Conservation (phyloP, 2,113 vertebrate species). For the Sinocyclocheilus rhinocerous region DNA sequence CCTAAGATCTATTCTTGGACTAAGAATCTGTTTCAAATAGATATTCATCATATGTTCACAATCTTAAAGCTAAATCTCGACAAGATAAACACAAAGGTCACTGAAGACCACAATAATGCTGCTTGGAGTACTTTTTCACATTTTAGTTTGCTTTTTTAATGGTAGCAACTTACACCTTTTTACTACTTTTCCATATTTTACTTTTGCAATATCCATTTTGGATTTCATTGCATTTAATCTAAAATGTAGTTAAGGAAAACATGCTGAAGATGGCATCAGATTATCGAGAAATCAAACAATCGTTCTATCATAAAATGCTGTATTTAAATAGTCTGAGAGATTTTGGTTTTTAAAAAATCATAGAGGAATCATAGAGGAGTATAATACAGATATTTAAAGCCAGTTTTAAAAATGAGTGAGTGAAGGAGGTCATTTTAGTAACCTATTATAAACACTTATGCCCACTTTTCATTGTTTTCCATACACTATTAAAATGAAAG, state of each 20-base stretch:
- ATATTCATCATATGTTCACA: neutral
- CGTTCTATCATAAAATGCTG: neutral
- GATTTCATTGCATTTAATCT: neutral
- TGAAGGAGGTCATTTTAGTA: neutral
- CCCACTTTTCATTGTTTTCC: neutral
- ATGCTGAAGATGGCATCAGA: neutral
- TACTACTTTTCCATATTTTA: neutral
- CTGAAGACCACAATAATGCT: neutral
- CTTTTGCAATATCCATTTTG: neutral
- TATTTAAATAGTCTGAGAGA: neutral
- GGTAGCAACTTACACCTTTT: neutral
- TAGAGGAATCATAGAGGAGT: neutral
- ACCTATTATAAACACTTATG: neutral
- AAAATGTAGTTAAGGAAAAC: neutral
- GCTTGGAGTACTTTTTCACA: neutral
- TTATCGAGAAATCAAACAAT: neutral
- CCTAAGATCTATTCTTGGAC: neutral
- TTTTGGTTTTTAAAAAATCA: neutral
- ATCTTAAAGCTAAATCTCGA: neutral
- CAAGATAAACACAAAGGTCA: constrained; percentile 18
- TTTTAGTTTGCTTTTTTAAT: neutral
- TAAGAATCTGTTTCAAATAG: neutral
- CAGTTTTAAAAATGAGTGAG: neutral
- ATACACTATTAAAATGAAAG: neutral
- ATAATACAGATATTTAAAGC: neutral